Evolutionary conservation across 2,113 vertebrate genomes (phyloP).

Genomic region (Xiphias gladius): DNA sequence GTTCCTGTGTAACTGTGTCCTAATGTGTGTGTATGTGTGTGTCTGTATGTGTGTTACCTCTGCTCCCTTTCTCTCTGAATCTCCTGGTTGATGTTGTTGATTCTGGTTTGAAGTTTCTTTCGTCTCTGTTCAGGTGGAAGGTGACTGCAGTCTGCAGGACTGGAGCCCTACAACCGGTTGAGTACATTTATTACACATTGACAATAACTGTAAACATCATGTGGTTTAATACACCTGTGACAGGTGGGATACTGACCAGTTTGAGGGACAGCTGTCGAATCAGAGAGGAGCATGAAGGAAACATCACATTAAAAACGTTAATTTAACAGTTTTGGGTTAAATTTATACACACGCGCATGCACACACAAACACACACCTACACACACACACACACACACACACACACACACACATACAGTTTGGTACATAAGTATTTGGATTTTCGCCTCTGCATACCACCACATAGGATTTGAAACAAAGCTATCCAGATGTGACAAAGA

Average conservation of each 20-base stretch:
- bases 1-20: too few relatives aligned
- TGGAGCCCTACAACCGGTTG: conserved; percentile 82
- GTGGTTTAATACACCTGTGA: neutral
- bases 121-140: conserved; percentile 94
- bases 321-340: neutral
- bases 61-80: conserved; percentile 95
- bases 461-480: too few relatives aligned
- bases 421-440: too few relatives aligned
- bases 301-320: conserved; percentile 30
- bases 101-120: conserved; percentile 94
- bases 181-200: too few relatives aligned
- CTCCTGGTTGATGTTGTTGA: conserved; percentile 91
- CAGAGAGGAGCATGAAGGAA: conserved; percentile 35
- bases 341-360: too few relatives aligned
- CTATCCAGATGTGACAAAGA: too few relatives aligned
- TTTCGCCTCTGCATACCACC: too few relatives aligned
- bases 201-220: too few relatives aligned
- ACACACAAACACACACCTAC: too few relatives aligned
- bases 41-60: conserved; percentile 82
- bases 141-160: conserved; percentile 95
- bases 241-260: conserved; percentile 90
- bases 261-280: conserved; percentile 94
- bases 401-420: neutral
- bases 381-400: neutral
- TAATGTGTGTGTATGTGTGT: neutral